Conservation (phyloP, 2,113 vertebrate genomes). For the Onychostruthus taczanowskii region DNA sequence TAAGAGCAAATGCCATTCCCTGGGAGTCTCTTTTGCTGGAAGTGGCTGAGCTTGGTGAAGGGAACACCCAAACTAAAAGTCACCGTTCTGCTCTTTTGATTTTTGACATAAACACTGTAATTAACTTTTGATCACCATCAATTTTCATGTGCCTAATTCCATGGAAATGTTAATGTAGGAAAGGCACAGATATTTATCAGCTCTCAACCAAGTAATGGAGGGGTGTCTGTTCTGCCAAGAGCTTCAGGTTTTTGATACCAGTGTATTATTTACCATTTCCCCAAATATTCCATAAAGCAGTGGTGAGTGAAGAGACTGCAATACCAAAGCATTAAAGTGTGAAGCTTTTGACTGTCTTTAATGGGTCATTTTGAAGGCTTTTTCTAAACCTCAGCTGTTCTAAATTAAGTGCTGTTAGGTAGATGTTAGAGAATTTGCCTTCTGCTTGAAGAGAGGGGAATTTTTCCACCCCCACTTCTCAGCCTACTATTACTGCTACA, state of each 20-base stretch:
- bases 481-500: slow-evolving; percentile 40
- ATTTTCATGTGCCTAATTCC: neutral
- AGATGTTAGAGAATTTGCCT: slow-evolving; percentile 23
- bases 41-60: neutral
- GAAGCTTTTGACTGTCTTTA: neutral
- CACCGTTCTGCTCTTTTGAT: neutral
- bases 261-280: neutral
- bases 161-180: neutral
- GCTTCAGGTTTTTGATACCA: neutral
- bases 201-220: neutral
- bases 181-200: neutral
- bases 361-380: neutral
- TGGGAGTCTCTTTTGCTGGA: neutral
- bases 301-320: neutral
- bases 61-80: neutral
- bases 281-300: neutral
- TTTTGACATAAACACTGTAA: slow-evolving; percentile 20
- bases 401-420: slow-evolving; percentile 5
- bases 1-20: neutral
- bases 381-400: slow-evolving; percentile 15
- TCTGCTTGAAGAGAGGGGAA: slow-evolving; percentile 8
- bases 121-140: slow-evolving; percentile 10
- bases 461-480: slow-evolving; percentile 39
- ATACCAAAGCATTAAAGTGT: neutral
- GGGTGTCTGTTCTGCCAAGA: neutral